phyloP scores from a whole-genome alignment of 1,140 invertebrate genomes.

The Diachasma alloeum region DNA sequence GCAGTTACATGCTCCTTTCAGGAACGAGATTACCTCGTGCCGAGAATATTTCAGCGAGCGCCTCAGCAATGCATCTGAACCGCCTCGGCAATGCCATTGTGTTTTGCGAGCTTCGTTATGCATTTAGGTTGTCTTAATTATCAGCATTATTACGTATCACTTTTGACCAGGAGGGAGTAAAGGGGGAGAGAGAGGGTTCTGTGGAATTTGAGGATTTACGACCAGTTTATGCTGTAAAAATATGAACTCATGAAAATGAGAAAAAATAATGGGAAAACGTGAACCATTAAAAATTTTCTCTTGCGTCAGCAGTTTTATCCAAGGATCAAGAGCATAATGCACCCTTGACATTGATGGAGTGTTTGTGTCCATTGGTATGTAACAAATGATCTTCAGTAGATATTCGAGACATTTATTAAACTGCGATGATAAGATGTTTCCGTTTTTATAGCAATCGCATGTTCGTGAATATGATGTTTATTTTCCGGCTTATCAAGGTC shows the following conservation, averaged over 20 bases:
- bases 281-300: neutral
- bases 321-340: conserved; percentile 33
- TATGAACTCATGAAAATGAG: neutral
- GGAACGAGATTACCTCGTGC: neutral
- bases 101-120: conserved; percentile 27
- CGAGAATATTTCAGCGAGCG: conserved; percentile 22
- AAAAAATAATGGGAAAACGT: neutral
- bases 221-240: neutral
- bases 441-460: too few relatives aligned
- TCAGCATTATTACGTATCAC: conserved; percentile 32
- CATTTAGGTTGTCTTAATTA: conserved; percentile 38
- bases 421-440: neutral
- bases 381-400: neutral
- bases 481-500: too few relatives aligned
- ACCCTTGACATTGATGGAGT: conserved; percentile 33
- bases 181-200: neutral
- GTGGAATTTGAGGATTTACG: neutral
- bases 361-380: neutral
- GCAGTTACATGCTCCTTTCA: too few relatives aligned
- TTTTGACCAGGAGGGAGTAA: neutral
- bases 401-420: neutral
- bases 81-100: conserved; percentile 15
- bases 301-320: conserved; percentile 12
- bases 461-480: too few relatives aligned
- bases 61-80: conserved; percentile 3